phyloP scores from a whole-genome alignment of 2,113 vertebrate species.

The Lagopus leucura region DNA sequence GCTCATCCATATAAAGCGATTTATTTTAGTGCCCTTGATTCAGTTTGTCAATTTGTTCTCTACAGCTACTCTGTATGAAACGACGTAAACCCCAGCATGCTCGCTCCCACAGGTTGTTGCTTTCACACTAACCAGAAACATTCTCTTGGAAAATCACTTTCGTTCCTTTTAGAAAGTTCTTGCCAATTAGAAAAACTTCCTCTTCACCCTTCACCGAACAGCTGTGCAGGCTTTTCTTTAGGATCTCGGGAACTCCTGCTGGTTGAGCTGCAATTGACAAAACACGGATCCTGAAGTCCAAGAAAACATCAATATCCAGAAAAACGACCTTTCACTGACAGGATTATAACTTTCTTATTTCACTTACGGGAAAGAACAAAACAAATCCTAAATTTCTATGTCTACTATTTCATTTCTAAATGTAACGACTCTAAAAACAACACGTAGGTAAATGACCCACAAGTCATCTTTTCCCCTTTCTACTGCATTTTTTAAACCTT shows the following conservation, averaged over 20 bases:
- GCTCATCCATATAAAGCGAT: not conserved
- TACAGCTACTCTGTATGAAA: not conserved
- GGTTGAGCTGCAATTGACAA: conserved; percentile 88
- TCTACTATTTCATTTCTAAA: not conserved
- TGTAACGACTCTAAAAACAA: not conserved
- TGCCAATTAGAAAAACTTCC: conserved; percentile 97
- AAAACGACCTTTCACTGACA: not conserved
- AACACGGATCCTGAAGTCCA: conserved; percentile 5
- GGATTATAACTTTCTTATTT: not conserved
- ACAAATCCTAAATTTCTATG: not conserved
- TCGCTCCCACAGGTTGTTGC: not conserved
- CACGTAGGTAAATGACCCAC: not conserved
- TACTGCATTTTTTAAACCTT: not conserved
- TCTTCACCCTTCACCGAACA: conserved; percentile 93
- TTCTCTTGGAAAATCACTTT: conserved; percentile 99
- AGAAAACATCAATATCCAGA: conserved; percentile 8
- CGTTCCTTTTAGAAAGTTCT: conserved; percentile 98
- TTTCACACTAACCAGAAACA: conserved; percentile 83
- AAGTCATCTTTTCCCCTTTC: not conserved
- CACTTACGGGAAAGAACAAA: not conserved
- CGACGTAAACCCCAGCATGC: not conserved
- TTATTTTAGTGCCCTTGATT: not conserved
- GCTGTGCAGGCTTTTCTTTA: conserved; percentile 97
- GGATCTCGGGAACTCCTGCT: conserved; percentile 95
- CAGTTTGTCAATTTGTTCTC: not conserved